phyloP scores from a whole-genome alignment of 2,113 vertebrate species.

The Procavia capensis region DNA sequence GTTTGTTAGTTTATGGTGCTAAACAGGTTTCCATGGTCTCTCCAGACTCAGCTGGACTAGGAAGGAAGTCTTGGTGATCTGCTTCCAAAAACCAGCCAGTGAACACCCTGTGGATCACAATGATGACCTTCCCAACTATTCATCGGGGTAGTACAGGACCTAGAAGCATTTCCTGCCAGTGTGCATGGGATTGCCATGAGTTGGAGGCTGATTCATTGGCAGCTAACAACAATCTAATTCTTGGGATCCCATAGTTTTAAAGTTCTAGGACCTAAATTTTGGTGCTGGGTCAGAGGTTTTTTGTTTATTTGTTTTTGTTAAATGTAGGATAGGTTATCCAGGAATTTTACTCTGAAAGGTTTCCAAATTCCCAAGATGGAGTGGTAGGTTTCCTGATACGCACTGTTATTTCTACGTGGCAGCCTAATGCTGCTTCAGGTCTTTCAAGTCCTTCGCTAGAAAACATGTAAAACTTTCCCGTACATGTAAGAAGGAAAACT shows the following conservation, averaged over 20 bases:
- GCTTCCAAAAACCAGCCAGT: too few species aligned
- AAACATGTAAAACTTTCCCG: neutral
- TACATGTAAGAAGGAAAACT: neutral
- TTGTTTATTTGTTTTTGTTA: too few species aligned
- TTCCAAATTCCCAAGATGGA: neutral
- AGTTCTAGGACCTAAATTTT: slow-evolving; percentile 13
- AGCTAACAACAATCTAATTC: neutral
- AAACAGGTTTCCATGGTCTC: too few species aligned
- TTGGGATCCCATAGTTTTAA: neutral
- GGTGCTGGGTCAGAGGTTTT: neutral
- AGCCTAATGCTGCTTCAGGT: neutral
- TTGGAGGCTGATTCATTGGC: too few species aligned
- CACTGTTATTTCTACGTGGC: neutral
- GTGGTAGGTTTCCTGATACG: neutral
- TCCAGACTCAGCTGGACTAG: too few species aligned
- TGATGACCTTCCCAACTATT: too few species aligned
- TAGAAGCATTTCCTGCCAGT: too few species aligned
- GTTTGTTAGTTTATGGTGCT: too few species aligned
- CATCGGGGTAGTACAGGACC: too few species aligned
- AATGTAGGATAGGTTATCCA: neutral
- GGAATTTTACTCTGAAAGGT: slow-evolving; percentile 3
- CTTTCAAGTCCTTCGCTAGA: neutral
- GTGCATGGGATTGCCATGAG: too few species aligned
- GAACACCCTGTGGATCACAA: too few species aligned
- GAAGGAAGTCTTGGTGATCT: too few species aligned